These are phyloP conservation scores for Gymnothorax reevesii DNA, from an alignment of 2,797 vertebrate species.

Conservation along the genomic window DNA sequence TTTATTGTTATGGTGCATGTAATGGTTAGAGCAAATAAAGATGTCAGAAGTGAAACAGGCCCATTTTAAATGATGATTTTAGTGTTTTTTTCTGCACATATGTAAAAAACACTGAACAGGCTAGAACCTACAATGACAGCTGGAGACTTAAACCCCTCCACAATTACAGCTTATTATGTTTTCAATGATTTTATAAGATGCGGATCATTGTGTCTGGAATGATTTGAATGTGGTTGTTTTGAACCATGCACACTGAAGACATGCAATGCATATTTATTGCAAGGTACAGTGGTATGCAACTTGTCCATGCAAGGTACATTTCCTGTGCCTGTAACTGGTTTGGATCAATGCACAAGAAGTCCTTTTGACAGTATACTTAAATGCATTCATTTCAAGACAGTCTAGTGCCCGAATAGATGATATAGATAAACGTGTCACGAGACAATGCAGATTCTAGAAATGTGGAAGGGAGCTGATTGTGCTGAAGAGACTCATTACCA, in stretches of 20 bases:
- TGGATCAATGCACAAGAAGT: not conserved
- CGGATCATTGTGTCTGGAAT: not conserved
- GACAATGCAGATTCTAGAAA: conserved; percentile 3
- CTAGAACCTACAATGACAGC: too few relatives aligned
- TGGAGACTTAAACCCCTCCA: too few relatives aligned
- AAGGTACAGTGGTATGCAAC: not conserved
- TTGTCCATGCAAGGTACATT: not conserved
- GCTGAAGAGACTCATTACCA: conserved; percentile 5
- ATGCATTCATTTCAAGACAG: not conserved
- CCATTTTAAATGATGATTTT: too few relatives aligned
- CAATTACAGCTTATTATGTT: too few relatives aligned
- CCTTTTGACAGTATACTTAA: not conserved
- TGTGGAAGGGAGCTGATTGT: conserved; percentile 14
- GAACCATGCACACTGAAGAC: not conserved
- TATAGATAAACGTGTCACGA: not conserved
- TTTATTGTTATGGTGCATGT: too few relatives aligned
- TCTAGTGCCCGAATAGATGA: not conserved
- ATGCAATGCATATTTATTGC: not conserved
- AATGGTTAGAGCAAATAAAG: too few relatives aligned
- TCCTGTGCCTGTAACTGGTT: not conserved
- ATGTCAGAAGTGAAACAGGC: too few relatives aligned
- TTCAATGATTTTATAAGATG: not conserved
- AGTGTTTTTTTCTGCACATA: too few relatives aligned
- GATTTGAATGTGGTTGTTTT: not conserved
- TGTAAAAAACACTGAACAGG: too few relatives aligned